phyloP scores from a whole-genome alignment of 2,797 vertebrate genomes.

The Lepilemur ruficaudatus region DNA sequence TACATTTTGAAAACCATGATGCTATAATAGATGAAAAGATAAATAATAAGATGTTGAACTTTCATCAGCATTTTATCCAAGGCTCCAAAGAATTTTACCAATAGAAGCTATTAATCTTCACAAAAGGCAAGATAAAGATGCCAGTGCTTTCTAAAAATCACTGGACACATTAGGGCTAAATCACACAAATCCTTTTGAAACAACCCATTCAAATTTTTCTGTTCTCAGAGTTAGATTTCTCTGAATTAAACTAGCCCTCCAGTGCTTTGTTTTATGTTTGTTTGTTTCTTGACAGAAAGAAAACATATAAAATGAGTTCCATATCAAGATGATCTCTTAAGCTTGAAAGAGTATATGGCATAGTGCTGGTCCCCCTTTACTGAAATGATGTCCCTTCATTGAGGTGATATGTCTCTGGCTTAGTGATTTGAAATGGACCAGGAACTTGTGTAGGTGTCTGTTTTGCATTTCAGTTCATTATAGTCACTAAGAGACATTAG shows the following conservation, averaged over 20 bases:
- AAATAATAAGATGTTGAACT: constrained; percentile 37
- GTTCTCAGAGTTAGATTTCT: background rate
- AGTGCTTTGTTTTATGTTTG: background rate
- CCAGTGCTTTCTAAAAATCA: background rate
- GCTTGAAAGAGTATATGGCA: background rate
- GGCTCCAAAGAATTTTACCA: background rate
- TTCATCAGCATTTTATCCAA: constrained; percentile 30
- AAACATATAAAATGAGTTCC: background rate
- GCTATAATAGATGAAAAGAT: constrained; percentile 39
- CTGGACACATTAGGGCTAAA: background rate
- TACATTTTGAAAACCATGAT: background rate
- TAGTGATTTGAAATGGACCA: background rate
- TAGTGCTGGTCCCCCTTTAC: background rate
- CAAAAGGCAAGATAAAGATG: background rate
- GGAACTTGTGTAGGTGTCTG: background rate
- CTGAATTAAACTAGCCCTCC: background rate
- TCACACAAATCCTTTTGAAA: background rate
- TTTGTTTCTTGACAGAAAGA: background rate
- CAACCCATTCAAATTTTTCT: background rate
- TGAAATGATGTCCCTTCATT: background rate
- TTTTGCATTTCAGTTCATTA: background rate
- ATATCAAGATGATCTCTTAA: background rate
- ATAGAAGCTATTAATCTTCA: background rate
- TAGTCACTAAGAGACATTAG: background rate
- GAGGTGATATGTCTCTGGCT: background rate